phyloP scores from a whole-genome alignment of 2,113 vertebrate species.

The Odontophorus gujanensis region DNA sequence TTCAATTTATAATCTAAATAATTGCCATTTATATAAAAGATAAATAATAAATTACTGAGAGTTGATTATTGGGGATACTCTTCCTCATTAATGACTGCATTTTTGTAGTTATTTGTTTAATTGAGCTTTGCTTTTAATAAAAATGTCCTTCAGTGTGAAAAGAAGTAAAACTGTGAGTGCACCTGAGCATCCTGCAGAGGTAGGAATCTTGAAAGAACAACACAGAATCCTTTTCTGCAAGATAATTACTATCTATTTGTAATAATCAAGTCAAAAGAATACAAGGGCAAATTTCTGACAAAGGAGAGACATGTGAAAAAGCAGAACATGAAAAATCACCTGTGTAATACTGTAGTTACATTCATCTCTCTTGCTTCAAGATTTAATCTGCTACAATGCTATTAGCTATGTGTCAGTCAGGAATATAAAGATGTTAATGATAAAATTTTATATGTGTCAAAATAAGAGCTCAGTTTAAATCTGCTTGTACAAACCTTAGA shows the following conservation, averaged over 20 bases:
- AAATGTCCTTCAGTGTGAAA: slow-evolving; percentile 29
- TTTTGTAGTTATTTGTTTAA: not conserved
- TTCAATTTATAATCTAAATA: not conserved
- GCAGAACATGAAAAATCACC: slow-evolving; percentile 51
- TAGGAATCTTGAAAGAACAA: not conserved
- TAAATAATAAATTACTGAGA: slow-evolving; percentile 37
- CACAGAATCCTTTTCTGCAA: slow-evolving; percentile 13
- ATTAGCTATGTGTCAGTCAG: slow-evolving; percentile 64
- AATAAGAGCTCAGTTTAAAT: slow-evolving; percentile 65
- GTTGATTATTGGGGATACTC: not conserved
- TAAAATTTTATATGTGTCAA: slow-evolving; percentile 55
- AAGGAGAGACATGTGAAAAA: slow-evolving; percentile 35
- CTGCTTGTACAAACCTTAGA: slow-evolving; percentile 51
- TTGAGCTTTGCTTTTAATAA: slow-evolving; percentile 14
- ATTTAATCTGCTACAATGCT: slow-evolving; percentile 50
- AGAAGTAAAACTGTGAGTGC: slow-evolving; percentile 3
- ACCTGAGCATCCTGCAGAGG: not conserved
- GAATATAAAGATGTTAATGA: slow-evolving; percentile 62
- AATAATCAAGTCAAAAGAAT: slow-evolving; percentile 44
- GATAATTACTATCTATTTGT: slow-evolving; percentile 31
- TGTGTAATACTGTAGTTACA: slow-evolving; percentile 29
- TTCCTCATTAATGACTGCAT: slow-evolving; percentile 11
- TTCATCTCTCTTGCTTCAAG: slow-evolving; percentile 45
- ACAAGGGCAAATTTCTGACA: slow-evolving; percentile 33
- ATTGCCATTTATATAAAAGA: not conserved